Conservation (phyloP, 2,797 vertebrate species). For the Bovichtus diacanthus region DNA sequence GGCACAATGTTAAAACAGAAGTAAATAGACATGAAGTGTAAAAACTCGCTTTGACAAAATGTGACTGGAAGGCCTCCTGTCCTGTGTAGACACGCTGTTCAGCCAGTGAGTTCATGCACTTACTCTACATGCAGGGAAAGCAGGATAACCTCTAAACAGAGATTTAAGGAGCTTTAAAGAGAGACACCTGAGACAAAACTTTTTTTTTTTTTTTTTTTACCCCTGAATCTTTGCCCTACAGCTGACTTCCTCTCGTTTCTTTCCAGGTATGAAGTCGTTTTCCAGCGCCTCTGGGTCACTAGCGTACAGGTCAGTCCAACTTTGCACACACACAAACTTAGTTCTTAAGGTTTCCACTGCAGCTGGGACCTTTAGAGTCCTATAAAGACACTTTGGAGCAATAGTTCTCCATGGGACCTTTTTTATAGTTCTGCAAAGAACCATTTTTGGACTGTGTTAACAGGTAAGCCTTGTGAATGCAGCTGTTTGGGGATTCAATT, state of each 20-base stretch:
- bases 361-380: slow-evolving; percentile 30
- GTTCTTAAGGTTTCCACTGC: slow-evolving; percentile 12
- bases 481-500: slow-evolving; percentile 23
- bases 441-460: slow-evolving; percentile 26
- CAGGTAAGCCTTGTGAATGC: slow-evolving; percentile 6
- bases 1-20: too few relatives aligned
- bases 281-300: slow-evolving; percentile 83
- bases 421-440: slow-evolving; percentile 37
- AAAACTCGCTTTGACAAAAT: too few relatives aligned
- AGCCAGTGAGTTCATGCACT: slow-evolving; percentile 13
- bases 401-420: slow-evolving; percentile 15
- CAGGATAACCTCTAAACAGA: not conserved
- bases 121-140: too few relatives aligned
- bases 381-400: slow-evolving; percentile 35
- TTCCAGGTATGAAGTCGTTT: slow-evolving; percentile 86
- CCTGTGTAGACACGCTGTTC: not conserved
- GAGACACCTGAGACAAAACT: not conserved
- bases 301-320: slow-evolving; percentile 89
- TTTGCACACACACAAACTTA: slow-evolving; percentile 20
- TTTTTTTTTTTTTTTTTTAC: slow-evolving; percentile 5
- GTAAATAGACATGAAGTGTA: not conserved
- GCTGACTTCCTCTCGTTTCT: slow-evolving; percentile 50
- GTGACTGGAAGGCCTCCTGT: too few relatives aligned
- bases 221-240: slow-evolving; percentile 7
- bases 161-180: too few relatives aligned